Evolutionary conservation across 2,113 vertebrate species (phyloP).

Genomic region (Thinocorus orbignyianus): DNA sequence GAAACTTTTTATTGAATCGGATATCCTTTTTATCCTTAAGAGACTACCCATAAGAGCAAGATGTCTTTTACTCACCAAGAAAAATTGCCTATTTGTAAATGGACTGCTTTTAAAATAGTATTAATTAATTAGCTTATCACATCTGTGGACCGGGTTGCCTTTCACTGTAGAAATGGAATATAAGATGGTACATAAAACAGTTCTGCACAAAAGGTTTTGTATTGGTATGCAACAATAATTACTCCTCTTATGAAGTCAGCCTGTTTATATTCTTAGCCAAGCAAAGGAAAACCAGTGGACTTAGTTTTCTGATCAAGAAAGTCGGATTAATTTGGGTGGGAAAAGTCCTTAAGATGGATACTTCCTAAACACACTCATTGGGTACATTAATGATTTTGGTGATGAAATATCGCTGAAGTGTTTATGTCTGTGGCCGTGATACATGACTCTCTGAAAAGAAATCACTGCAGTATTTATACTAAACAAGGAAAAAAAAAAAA

Average conservation of each 20-base stretch:
- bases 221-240: not conserved
- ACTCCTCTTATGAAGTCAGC: not conserved
- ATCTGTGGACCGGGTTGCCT: not conserved
- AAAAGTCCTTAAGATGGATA: not conserved
- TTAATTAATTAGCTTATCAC: not conserved
- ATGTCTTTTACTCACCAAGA: not conserved
- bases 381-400: not conserved
- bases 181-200: not conserved
- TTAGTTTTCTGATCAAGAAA: constrained; percentile 17
- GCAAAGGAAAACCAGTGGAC: not conserved
- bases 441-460: not conserved
- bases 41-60: not conserved
- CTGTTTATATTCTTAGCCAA: not conserved
- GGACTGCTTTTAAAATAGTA: not conserved
- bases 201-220: not conserved
- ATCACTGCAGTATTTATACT: not conserved
- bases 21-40: not conserved
- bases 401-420: not conserved
- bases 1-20: not conserved
- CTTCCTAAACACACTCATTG: not conserved
- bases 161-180: not conserved
- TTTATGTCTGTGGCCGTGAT: not conserved
- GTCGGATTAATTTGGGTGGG: not conserved
- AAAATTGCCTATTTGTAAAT: not conserved
- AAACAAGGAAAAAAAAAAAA: not conserved